These are phyloP conservation scores for Clarias pachynema DNA, from an alignment of 2,797 vertebrate genomes.

Conservation along the genomic window DNA sequence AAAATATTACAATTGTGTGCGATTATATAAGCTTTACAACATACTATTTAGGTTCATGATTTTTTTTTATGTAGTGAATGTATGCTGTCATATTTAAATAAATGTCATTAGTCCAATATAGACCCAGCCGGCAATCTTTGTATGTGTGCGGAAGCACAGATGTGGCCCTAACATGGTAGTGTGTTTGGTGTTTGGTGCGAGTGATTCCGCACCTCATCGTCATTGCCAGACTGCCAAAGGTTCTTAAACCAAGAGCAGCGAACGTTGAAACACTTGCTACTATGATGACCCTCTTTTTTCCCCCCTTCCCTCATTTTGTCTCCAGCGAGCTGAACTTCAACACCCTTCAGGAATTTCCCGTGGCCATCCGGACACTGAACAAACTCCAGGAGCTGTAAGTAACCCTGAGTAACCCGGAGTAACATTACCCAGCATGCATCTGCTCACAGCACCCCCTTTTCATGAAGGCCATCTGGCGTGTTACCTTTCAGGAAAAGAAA, in stretches of 20 bases:
- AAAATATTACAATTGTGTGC: not conserved
- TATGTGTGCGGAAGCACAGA: not conserved
- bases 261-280: not conserved
- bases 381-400: conserved; percentile 97
- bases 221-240: not conserved
- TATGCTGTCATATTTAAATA: not conserved
- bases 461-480: conserved; percentile 38
- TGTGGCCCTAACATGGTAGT: not conserved
- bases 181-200: not conserved
- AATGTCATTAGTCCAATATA: not conserved
- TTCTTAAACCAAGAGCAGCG: not conserved
- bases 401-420: conserved; percentile 51
- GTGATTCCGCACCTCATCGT: not conserved
- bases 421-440: conserved; percentile 54
- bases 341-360: conserved; percentile 88
- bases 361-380: conserved; percentile 88
- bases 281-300: not conserved
- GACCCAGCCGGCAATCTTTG: no score
- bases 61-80: not conserved
- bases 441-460: conserved; percentile 41
- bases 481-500: conserved; percentile 71
- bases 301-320: not conserved
- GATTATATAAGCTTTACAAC: not conserved
- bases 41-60: not conserved
- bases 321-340: conserved; percentile 94